A percentile compares a stretch with the other conserved stretches of the same genome.
These are phyloP conservation scores for Papilio polytes DNA, from an alignment of 1,140 invertebrate species.

Conservation along the genomic window DNA sequence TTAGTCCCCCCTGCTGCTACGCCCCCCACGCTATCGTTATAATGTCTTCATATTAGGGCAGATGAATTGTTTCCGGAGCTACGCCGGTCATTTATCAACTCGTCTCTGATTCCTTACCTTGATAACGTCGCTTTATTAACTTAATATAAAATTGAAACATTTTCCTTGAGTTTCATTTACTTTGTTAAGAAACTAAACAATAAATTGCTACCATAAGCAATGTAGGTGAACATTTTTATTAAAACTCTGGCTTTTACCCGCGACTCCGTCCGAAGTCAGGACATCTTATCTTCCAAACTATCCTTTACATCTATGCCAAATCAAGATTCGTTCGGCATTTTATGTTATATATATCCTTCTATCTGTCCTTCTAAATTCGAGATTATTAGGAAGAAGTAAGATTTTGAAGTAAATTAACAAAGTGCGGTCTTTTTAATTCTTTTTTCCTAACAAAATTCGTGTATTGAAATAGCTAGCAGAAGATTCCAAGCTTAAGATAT, in stretches of 20 bases:
- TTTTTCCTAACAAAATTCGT: not conserved
- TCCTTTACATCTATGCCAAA: too few species aligned
- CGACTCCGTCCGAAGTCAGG: too few species aligned
- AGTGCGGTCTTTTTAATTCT: too few species aligned
- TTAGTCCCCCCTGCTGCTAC: constrained; percentile 15
- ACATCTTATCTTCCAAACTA: too few species aligned
- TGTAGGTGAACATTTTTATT: too few species aligned
- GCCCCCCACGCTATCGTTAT: not conserved
- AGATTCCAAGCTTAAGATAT: constrained; percentile 2
- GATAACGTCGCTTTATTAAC: constrained; percentile 8
- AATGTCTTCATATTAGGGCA: constrained; percentile 30
- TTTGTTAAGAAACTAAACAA: too few species aligned
- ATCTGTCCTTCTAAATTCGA: too few species aligned
- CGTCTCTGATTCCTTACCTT: constrained; percentile 27
- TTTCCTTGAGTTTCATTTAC: not conserved
- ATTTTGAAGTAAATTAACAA: too few species aligned
- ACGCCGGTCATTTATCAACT: constrained; percentile 30
- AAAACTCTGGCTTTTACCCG: too few species aligned
- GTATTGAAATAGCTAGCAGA: not conserved
- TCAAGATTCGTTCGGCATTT: too few species aligned
- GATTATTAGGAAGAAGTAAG: too few species aligned
- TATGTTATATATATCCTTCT: too few species aligned
- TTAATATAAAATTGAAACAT: not conserved
- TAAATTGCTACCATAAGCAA: not conserved
- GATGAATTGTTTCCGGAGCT: constrained; percentile 32